Evolutionary conservation across 1,140 invertebrate genomes (phyloP).

Genomic region (Drosophila insularis): DNA sequence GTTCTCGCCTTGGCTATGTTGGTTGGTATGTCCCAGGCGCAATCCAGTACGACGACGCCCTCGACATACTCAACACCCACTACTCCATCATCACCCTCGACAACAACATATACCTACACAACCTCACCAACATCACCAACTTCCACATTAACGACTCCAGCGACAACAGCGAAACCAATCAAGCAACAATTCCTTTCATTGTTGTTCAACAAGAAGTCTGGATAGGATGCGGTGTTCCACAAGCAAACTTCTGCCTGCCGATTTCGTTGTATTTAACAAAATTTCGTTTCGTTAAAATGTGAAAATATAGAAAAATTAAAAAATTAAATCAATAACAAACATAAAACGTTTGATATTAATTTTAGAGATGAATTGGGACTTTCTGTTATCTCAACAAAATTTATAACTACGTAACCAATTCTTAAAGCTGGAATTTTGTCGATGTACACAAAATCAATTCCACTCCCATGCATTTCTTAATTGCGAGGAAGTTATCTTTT

Average conservation of each 20-base stretch:
- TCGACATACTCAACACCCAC: not conserved
- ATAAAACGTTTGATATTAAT: not conserved
- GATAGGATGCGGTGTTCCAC: slow-evolving; percentile 30
- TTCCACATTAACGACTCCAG: not conserved
- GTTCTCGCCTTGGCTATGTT: slow-evolving; percentile 30
- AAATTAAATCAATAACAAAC: slow-evolving; percentile 33
- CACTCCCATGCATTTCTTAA: too few relatives aligned
- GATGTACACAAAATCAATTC: too few relatives aligned
- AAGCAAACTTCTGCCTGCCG: slow-evolving; percentile 3
- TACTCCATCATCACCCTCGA: slow-evolving; percentile 10
- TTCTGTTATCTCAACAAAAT: too few relatives aligned
- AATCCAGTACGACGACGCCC: not conserved
- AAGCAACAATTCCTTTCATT: slow-evolving; percentile 67
- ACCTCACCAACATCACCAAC: slow-evolving; percentile 11
- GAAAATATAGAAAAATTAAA: slow-evolving; percentile 51
- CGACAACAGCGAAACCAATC: slow-evolving; percentile 56
- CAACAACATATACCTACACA: slow-evolving; percentile 39
- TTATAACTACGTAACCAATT: too few relatives aligned
- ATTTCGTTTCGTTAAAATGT: slow-evolving; percentile 53
- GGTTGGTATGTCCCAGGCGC: not conserved
- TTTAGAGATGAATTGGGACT: too few relatives aligned
- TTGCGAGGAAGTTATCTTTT: too few relatives aligned
- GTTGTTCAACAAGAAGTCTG: slow-evolving; percentile 68
- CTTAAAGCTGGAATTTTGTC: too few relatives aligned
- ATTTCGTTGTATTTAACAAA: slow-evolving; percentile 21